phyloP scores from a whole-genome alignment of 2,888 invertebrate genomes.

The Oscheius sp. region DNA sequence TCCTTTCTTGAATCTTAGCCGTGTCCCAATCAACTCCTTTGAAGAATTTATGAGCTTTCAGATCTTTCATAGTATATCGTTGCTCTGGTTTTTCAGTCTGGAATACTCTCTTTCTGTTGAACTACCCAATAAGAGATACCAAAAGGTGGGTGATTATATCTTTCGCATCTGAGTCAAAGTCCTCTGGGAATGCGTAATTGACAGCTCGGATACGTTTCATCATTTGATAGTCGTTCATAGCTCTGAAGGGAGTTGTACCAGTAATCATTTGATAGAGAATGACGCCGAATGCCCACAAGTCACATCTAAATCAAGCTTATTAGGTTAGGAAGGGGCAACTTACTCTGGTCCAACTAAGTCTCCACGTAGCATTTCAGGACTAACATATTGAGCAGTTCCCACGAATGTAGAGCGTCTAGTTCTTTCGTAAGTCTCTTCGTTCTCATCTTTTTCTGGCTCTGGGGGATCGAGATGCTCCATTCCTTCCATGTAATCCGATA shows the following conservation, averaged over 20 bases:
- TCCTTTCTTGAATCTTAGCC: constrained; percentile 73
- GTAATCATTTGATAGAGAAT: constrained; percentile 84
- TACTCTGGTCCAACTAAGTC: constrained; percentile 58
- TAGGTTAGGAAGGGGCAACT: not conserved
- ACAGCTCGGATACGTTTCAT: constrained; percentile 90
- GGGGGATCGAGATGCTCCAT: too few relatives aligned
- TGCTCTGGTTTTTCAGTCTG: constrained; percentile 76
- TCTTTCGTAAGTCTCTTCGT: constrained; percentile 70
- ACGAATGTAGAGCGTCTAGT: constrained; percentile 78
- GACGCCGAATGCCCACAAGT: constrained; percentile 92
- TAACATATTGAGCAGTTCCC: constrained; percentile 97
- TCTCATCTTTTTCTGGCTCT: constrained; percentile 70
- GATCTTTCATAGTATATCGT: constrained; percentile 78
- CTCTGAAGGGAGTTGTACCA: constrained; percentile 89
- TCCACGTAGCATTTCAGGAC: constrained; percentile 86
- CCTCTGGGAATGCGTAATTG: constrained; percentile 90
- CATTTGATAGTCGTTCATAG: constrained; percentile 88
- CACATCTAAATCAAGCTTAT: constrained; percentile 71
- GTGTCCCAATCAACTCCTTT: constrained; percentile 83
- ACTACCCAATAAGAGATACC: too few relatives aligned
- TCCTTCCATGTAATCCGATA: not conserved
- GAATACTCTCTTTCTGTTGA: too few relatives aligned
- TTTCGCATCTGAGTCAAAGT: constrained; percentile 85
- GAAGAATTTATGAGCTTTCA: constrained; percentile 88
- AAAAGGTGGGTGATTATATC: constrained; percentile 87